phyloP scores from a whole-genome alignment of 2,113 vertebrate genomes.

The Spea bombifrons region DNA sequence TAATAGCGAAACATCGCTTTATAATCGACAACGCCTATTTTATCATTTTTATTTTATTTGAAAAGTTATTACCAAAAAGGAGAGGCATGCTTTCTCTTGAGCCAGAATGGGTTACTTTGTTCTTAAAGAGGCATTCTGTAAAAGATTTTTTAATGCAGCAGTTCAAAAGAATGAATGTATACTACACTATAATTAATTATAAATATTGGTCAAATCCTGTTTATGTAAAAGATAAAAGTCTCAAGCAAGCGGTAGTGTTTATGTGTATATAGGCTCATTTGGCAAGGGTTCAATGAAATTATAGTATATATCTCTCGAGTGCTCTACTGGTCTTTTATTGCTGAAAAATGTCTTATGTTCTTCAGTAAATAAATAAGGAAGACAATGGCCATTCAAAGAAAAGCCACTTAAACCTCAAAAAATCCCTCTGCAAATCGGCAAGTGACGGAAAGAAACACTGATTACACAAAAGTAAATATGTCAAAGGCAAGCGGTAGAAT shows the following conservation, averaged over 20 bases:
- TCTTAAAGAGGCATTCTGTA: background rate
- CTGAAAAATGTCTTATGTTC: constrained; percentile 2
- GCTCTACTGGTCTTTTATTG: background rate
- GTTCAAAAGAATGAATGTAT: background rate
- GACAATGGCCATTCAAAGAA: background rate
- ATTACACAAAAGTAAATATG: too few species aligned
- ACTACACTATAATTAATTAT: background rate
- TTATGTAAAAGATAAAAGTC: background rate
- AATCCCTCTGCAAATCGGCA: background rate
- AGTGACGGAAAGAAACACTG: background rate
- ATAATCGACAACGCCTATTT: too few species aligned
- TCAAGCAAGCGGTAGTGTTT: background rate
- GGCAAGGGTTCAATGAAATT: background rate
- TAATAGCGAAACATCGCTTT: too few species aligned
- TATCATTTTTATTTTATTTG: too few species aligned
- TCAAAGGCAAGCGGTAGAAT: too few species aligned
- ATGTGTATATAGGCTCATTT: background rate
- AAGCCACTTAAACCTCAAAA: background rate
- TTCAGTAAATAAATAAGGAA: background rate
- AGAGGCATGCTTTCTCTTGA: too few species aligned
- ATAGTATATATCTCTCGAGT: background rate
- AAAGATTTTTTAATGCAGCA: background rate
- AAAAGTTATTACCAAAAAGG: too few species aligned
- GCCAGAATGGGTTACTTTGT: background rate
- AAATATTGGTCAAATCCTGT: constrained; percentile 19